These are phyloP conservation scores for Spheniscus mendiculus DNA, from an alignment of 2,113 vertebrate species.

Conservation along the genomic window DNA sequence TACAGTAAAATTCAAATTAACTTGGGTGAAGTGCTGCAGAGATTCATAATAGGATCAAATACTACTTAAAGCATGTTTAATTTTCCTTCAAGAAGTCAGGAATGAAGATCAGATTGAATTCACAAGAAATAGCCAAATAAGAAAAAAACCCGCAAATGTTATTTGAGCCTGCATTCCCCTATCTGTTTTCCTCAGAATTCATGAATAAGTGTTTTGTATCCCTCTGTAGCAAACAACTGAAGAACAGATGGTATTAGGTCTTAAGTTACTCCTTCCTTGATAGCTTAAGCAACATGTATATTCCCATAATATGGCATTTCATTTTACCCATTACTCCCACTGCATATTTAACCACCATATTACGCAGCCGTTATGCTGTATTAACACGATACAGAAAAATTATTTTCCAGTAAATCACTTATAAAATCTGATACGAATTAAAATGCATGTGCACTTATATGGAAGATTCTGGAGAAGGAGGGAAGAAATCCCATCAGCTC, in stretches of 20 bases:
- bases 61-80: neutral
- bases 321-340: neutral
- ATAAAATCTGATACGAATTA: neutral
- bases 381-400: neutral
- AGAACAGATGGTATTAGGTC: neutral
- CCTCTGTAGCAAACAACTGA: neutral
- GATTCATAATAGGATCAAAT: neutral
- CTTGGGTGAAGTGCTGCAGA: neutral
- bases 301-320: neutral
- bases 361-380: neutral
- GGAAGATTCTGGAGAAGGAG: neutral
- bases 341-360: neutral
- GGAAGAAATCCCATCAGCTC: neutral
- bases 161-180: neutral
- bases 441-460: rapidly evolving
- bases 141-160: neutral
- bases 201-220: neutral
- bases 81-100: neutral
- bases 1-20: neutral
- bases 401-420: neutral
- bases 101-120: neutral
- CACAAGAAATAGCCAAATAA: neutral
- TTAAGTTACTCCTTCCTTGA: neutral
- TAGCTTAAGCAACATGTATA: neutral
- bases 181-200: neutral